phyloP scores from a whole-genome alignment of 1,140 invertebrate species.

The Liolophura sinensis region DNA sequence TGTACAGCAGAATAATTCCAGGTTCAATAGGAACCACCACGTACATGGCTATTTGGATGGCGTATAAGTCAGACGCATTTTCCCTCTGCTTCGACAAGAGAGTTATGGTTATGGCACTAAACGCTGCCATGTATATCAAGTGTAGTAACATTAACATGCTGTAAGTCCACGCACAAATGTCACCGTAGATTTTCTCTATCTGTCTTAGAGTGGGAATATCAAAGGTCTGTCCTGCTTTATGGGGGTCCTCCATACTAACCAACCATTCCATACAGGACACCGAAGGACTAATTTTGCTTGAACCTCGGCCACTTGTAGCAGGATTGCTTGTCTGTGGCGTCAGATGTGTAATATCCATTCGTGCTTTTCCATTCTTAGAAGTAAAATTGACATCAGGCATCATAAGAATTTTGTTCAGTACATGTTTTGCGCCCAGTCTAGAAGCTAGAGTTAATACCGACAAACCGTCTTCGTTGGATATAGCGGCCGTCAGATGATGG shows the following conservation, averaged over 20 bases:
- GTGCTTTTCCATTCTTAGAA: neutral
- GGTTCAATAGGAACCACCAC: constrained; percentile 36
- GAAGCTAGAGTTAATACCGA: neutral
- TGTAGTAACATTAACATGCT: constrained; percentile 35
- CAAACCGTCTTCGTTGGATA: neutral
- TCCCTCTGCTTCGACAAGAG: constrained; percentile 17
- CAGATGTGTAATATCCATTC: constrained; percentile 33
- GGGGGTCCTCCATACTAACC: constrained; percentile 19
- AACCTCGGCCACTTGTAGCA: constrained; percentile 19
- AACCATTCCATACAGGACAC: constrained; percentile 34
- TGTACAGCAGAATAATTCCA: constrained; percentile 26
- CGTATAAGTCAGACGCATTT: constrained; percentile 7
- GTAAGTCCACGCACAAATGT: constrained; percentile 33
- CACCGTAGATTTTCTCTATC: constrained; percentile 40
- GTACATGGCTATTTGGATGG: constrained; percentile 24
- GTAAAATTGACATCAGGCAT: neutral
- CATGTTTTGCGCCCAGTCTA: neutral
- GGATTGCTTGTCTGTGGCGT: constrained; percentile 32
- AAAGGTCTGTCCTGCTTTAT: constrained; percentile 29
- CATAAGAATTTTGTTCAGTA: neutral
- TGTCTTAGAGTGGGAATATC: constrained; percentile 39
- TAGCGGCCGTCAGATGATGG: neutral
- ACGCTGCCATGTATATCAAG: constrained; percentile 43
- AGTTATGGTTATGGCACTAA: constrained; percentile 31
- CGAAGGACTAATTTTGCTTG: constrained; percentile 10